Conservation (phyloP, 2,888 invertebrate species). For the Tetranychus truncatus region DNA sequence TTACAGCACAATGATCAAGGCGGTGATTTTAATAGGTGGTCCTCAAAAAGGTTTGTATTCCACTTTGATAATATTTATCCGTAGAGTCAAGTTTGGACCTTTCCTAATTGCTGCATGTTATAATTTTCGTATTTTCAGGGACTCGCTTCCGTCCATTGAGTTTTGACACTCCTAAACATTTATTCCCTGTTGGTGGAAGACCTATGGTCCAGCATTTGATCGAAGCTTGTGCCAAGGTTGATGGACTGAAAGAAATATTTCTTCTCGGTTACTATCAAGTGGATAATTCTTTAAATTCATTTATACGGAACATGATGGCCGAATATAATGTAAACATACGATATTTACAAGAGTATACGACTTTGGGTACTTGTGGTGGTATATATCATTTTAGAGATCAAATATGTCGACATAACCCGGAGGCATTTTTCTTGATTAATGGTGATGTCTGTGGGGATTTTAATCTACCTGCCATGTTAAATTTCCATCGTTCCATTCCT, state of each 20-base stretch:
- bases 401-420: slow-evolving; percentile 63
- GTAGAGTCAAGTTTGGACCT: neutral
- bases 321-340: slow-evolving; percentile 51
- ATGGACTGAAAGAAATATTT: slow-evolving; percentile 60
- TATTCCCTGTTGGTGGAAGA: slow-evolving; percentile 88
- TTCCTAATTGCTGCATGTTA: neutral
- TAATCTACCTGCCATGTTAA: slow-evolving; percentile 58
- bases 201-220: slow-evolving; percentile 94
- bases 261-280: slow-evolving; percentile 81
- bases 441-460: slow-evolving; percentile 96
- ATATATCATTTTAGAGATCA: slow-evolving; percentile 92
- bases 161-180: slow-evolving; percentile 85
- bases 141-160: slow-evolving; percentile 91
- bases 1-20: slow-evolving; percentile 29
- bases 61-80: neutral
- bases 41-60: slow-evolving; percentile 37
- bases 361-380: slow-evolving; percentile 88
- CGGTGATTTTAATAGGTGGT: slow-evolving; percentile 38
- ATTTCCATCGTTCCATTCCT: slow-evolving; percentile 42
- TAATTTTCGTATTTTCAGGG: slow-evolving; percentile 42
- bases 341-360: slow-evolving; percentile 85
- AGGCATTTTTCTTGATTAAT: slow-evolving; percentile 81
- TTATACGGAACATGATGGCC: slow-evolving; percentile 65
- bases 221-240: slow-evolving; percentile 53
- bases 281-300: slow-evolving; percentile 56